Evolutionary conservation across 2,888 invertebrate genomes (phyloP).

Genomic region (Arge pagana): DNA sequence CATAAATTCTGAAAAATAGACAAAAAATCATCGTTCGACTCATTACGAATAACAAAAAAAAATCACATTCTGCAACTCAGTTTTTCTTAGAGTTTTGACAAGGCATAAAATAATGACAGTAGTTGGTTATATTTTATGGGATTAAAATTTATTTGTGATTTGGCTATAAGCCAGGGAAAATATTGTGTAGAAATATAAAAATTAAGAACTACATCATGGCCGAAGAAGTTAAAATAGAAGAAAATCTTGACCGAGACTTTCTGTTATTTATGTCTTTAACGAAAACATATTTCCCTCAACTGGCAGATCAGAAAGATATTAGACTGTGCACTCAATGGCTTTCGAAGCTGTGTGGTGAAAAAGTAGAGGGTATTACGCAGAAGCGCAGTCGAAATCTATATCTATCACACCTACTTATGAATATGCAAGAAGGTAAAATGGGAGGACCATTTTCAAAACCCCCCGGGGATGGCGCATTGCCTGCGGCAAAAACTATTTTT

Average conservation of each 20-base stretch:
- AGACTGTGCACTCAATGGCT: constrained; percentile 52
- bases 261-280: constrained; percentile 57
- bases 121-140: too few species aligned
- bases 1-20: constrained; percentile 66
- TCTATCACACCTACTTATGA: constrained; percentile 55
- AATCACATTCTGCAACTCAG: not conserved
- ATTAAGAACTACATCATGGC: constrained; percentile 28
- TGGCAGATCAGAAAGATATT: constrained; percentile 38
- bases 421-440: constrained; percentile 56
- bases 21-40: not conserved
- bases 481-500: constrained; percentile 51
- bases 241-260: constrained; percentile 55
- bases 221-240: constrained; percentile 27
- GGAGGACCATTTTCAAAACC: constrained; percentile 51
- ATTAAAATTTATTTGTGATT: too few species aligned
- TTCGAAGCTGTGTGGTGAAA: constrained; percentile 54
- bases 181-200: not conserved
- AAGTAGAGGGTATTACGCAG: constrained; percentile 45
- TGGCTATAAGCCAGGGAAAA: not conserved
- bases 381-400: constrained; percentile 59
- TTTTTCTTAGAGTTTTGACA: too few species aligned
- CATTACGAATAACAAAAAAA: constrained; percentile 16
- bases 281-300: constrained; percentile 41
- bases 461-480: constrained; percentile 52
- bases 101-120: too few species aligned